Conservation (phyloP, 2,888 invertebrate genomes). For the Tethea ocularis region DNA sequence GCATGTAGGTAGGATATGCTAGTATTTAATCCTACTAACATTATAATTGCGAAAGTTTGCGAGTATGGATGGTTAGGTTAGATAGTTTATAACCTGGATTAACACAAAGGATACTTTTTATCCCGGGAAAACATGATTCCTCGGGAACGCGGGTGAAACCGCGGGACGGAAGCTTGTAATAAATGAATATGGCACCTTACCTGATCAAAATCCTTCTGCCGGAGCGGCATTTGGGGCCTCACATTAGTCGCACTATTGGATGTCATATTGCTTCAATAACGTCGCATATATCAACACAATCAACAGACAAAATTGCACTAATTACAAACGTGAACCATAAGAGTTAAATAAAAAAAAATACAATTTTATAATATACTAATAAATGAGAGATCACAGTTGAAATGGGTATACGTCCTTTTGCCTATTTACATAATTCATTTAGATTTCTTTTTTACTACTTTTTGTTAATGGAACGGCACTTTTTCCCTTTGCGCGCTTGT, state of each 20-base stretch:
- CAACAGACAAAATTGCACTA: constrained; percentile 45
- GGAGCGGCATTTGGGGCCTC: constrained; percentile 82
- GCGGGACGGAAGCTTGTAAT: no score
- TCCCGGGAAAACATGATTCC: no score
- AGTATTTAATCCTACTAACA: no score
- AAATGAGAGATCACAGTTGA: constrained; percentile 63
- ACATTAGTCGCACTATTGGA: constrained; percentile 49
- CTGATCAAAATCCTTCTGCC: constrained; percentile 91
- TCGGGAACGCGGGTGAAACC: no score
- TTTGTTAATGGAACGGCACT: constrained; percentile 8
- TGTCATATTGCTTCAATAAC: constrained; percentile 47
- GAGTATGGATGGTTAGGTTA: no score
- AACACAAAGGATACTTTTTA: no score
- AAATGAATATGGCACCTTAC: constrained; percentile 47
- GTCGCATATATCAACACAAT: constrained; percentile 16
- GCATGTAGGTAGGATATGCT: no score
- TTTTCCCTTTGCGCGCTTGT: neutral
- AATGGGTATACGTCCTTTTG: constrained; percentile 5
- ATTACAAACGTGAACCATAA: constrained; percentile 40
- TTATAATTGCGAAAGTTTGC: no score
- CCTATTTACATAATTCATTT: constrained; percentile 20
- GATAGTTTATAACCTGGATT: no score
- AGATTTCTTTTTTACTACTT: constrained; percentile 4
- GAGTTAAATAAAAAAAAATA: constrained; percentile 41
- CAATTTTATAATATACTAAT: constrained; percentile 29